These are phyloP conservation scores for Nematostella vectensis DNA, from an alignment of 92 coral and sea anemone species.

Conservation along the genomic window DNA sequence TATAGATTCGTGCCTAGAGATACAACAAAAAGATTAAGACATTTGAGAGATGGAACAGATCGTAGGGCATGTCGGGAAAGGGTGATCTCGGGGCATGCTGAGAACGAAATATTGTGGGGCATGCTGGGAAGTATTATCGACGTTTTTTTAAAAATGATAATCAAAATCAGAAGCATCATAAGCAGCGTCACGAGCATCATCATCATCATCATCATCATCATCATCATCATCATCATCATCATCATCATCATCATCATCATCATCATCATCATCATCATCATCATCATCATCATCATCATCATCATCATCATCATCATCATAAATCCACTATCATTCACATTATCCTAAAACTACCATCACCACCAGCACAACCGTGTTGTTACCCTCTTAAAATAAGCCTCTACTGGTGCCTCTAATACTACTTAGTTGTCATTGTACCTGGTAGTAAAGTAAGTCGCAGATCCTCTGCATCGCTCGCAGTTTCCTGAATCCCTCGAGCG, in stretches of 20 bases:
- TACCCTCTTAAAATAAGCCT: too few species aligned
- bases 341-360: not conserved
- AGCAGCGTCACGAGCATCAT: not conserved
- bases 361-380: too few species aligned
- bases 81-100: too few species aligned
- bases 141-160: not conserved
- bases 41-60: too few species aligned
- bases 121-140: too few species aligned
- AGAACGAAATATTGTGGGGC: too few species aligned
- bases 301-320: constrained; percentile 6
- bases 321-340: too few species aligned
- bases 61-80: too few species aligned
- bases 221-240: constrained; percentile 8
- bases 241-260: constrained; percentile 8
- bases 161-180: not conserved
- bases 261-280: constrained; percentile 8
- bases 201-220: constrained; percentile 10
- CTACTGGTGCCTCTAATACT: too few species aligned
- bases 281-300: constrained; percentile 10
- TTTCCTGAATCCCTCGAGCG: constrained; percentile 63
- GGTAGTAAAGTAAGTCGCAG: constrained; percentile 68
- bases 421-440: too few species aligned
- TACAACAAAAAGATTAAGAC: not conserved
- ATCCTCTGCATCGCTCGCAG: constrained; percentile 63
- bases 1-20: constrained; percentile 72